A percentile compares a stretch with the other conserved stretches of the same genome.
Conservation (phyloP, 2,888 invertebrate species). For the Kuschelorhynchus macadamiae region DNA sequence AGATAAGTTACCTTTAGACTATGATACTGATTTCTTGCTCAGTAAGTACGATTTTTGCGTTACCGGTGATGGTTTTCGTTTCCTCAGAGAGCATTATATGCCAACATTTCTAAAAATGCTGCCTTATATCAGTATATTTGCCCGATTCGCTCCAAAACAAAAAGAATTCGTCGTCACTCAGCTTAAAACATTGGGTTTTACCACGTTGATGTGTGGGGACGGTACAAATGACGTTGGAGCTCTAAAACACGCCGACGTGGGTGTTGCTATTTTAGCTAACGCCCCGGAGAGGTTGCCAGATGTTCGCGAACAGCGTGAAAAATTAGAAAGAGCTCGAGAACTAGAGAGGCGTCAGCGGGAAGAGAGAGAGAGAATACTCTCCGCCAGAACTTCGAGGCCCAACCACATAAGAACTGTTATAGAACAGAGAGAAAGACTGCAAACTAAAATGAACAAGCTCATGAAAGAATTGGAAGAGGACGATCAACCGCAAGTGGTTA, state of each 20-base stretch:
- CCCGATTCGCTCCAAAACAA: conserved; percentile 98
- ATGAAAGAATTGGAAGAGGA: conserved; percentile 90
- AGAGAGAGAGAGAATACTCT: conserved; percentile 38
- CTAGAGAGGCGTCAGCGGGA: conserved; percentile 58
- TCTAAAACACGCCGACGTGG: conserved; percentile 97
- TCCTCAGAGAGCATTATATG: conserved; percentile 2
- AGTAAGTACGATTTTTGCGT: conserved; percentile 91
- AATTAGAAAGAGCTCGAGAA: conserved; percentile 57
- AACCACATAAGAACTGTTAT: conserved; percentile 56
- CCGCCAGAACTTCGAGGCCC: conserved; percentile 55
- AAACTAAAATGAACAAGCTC: conserved; percentile 73
- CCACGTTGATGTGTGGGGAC: conserved; percentile 99
- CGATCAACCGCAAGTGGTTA: conserved; percentile 90
- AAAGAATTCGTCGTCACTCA: conserved; percentile 96
- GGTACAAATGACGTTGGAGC: conserved; percentile 99
- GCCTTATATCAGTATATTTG: conserved; percentile 92
- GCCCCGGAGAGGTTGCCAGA: conserved; percentile 76
- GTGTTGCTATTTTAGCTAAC: conserved; percentile 91
- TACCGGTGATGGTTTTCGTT: conserved; percentile 91
- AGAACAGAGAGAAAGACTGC: conserved; percentile 61
- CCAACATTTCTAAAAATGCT: conserved; percentile 73
- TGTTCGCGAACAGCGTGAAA: conserved; percentile 63
- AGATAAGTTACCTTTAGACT: conserved; percentile 71
- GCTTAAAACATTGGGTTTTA: conserved; percentile 88
- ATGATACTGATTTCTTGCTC: conserved; percentile 72